phyloP scores from a whole-genome alignment of 2,888 invertebrate species.

The Cartodere bifasciata region DNA sequence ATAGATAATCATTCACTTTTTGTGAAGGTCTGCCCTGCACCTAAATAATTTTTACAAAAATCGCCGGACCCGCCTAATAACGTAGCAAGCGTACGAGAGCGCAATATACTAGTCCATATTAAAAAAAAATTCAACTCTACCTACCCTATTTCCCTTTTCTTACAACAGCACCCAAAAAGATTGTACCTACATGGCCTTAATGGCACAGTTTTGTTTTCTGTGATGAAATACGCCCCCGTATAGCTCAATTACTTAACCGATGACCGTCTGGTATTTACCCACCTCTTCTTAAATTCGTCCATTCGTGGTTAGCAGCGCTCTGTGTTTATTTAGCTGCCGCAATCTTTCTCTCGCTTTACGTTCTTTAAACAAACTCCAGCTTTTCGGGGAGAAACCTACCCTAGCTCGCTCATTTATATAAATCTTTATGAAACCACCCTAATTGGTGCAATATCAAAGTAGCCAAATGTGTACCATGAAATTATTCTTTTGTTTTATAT shows the following conservation, averaged over 20 bases:
- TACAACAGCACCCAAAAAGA: too few relatives aligned
- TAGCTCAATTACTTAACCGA: slow-evolving; percentile 34
- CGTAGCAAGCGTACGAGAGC: slow-evolving; percentile 8
- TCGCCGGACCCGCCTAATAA: too few relatives aligned
- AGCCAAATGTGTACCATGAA: slow-evolving; percentile 10
- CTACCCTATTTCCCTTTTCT: too few relatives aligned
- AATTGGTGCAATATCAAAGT: slow-evolving; percentile 16
- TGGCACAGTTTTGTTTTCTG: too few relatives aligned
- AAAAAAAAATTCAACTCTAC: too few relatives aligned
- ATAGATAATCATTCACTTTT: too few relatives aligned
- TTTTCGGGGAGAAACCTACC: slow-evolving; percentile 14
- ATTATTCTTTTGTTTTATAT: background rate
- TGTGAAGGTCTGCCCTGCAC: too few relatives aligned
- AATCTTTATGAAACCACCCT: slow-evolving; percentile 19
- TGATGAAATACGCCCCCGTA: slow-evolving; percentile 22
- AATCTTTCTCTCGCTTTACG: slow-evolving; percentile 25
- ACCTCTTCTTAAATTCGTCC: slow-evolving; percentile 27
- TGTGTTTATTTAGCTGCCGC: slow-evolving; percentile 24
- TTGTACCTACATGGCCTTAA: too few relatives aligned
- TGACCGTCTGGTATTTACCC: slow-evolving; percentile 31
- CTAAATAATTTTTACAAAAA: too few relatives aligned
- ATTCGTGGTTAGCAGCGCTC: slow-evolving; percentile 15
- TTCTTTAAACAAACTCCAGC: slow-evolving; percentile 26
- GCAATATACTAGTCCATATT: too few relatives aligned
- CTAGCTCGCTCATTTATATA: slow-evolving; percentile 15